Evolutionary conservation across 1,140 invertebrate species (phyloP).

Genomic region (Drosophila yakuba): DNA sequence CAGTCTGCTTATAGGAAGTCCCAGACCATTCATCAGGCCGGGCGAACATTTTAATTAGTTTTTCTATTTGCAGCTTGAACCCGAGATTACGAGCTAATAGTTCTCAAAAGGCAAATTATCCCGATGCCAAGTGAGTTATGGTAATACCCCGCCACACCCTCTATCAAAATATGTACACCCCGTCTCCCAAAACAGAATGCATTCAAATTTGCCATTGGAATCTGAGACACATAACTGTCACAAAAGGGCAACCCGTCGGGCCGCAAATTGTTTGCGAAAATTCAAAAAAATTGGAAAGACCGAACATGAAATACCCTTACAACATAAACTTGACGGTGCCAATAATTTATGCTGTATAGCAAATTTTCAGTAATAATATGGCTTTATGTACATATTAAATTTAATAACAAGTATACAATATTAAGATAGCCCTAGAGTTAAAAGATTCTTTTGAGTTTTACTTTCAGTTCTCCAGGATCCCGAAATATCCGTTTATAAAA

Average conservation of each 20-base stretch:
- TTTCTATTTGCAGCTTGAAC: slow-evolving; percentile 45
- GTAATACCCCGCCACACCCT: slow-evolving; percentile 30
- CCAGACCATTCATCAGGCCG: slow-evolving; percentile 69
- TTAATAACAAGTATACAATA: no score
- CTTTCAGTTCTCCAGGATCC: background rate
- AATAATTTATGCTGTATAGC: no score
- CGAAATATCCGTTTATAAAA: background rate
- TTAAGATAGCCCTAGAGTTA: no score
- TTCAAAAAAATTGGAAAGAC: background rate
- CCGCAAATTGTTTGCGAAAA: slow-evolving; percentile 39
- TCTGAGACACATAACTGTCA: slow-evolving; percentile 45
- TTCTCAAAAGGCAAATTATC: slow-evolving; percentile 46
- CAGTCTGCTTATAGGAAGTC: slow-evolving; percentile 35
- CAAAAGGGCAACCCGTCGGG: slow-evolving; percentile 62
- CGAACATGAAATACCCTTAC: slow-evolving; percentile 21
- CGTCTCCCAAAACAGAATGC: slow-evolving; percentile 15
- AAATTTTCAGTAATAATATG: no score
- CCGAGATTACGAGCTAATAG: slow-evolving; percentile 51
- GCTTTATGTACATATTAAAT: no score
- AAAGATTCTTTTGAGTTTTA: background rate
- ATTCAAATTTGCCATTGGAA: slow-evolving; percentile 44
- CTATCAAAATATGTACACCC: slow-evolving; percentile 30
- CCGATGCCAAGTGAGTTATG: slow-evolving; percentile 18
- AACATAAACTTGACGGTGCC: background rate
- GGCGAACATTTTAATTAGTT: slow-evolving; percentile 73